phyloP scores from a whole-genome alignment of 2,113 vertebrate genomes.

The Trachemys scripta region DNA sequence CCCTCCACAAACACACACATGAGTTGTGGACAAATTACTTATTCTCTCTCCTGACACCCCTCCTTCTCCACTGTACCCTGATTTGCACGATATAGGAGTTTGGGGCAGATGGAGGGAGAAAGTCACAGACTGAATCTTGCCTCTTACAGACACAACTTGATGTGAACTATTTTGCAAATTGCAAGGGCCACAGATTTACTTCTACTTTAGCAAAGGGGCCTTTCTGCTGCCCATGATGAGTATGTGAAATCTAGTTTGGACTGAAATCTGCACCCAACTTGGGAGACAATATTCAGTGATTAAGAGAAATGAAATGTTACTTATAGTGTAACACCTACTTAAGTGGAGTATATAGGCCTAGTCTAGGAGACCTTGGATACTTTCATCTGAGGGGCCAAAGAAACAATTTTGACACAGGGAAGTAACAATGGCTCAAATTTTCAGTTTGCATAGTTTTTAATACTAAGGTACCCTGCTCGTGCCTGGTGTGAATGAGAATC shows the following conservation, averaged over 20 bases:
- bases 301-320: background rate
- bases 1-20: background rate
- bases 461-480: background rate
- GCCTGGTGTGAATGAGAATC: background rate
- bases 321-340: background rate
- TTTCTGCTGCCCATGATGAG: background rate
- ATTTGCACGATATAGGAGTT: background rate
- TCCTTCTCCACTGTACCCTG: background rate
- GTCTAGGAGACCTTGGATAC: background rate
- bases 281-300: background rate
- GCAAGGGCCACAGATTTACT: background rate
- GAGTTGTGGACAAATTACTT: fast-evolving
- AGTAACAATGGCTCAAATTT: background rate
- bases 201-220: background rate
- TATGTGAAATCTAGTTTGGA: background rate
- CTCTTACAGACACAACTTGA: background rate
- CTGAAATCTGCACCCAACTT: background rate
- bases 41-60: background rate
- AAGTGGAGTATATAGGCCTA: background rate
- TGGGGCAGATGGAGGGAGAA: background rate
- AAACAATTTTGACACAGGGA: background rate
- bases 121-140: background rate
- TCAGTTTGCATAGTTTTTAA: background rate
- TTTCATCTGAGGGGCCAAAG: background rate
- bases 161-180: background rate